phyloP scores from a whole-genome alignment of 2,797 vertebrate species.

The Prunella strophiata region DNA sequence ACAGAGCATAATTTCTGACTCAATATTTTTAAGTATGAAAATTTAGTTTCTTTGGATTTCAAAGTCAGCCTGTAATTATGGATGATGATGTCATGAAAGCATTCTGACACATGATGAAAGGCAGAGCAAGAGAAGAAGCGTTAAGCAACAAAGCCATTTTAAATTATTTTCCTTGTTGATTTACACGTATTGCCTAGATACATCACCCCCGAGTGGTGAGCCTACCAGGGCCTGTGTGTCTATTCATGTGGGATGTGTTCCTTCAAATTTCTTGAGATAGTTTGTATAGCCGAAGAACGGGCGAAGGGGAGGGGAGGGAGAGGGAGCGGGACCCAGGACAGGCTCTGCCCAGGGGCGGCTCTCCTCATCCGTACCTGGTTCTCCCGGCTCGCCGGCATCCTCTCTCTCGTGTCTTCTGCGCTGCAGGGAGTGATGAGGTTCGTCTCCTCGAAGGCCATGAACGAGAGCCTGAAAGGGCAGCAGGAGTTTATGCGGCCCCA shows the following conservation, averaged over 20 bases:
- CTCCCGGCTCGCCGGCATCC: rapidly evolving
- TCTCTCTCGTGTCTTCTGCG: rapidly evolving
- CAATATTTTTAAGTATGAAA: background rate
- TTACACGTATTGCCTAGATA: background rate
- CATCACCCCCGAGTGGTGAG: rapidly evolving
- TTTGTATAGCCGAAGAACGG: rapidly evolving
- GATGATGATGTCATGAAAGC: background rate
- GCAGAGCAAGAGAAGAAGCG: background rate
- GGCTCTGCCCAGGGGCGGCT: background rate
- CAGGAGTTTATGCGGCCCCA: constrained; percentile 88
- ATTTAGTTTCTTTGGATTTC: background rate
- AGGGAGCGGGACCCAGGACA: too few species aligned
- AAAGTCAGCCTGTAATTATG: background rate
- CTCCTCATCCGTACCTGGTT: rapidly evolving
- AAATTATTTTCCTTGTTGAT: background rate
- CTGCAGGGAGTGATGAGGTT: constrained; percentile 71
- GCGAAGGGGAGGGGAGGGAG: too few species aligned
- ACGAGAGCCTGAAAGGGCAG: constrained; percentile 82
- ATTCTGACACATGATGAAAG: background rate
- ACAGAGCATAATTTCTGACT: background rate
- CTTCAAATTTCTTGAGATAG: rapidly evolving
- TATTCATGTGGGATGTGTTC: rapidly evolving
- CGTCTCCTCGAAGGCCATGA: constrained; percentile 85
- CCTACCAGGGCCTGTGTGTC: rapidly evolving
- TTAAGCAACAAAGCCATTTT: background rate